Percentiles rank a stretch among this genome's conserved stretches.
Conservation (phyloP, 1,140 invertebrate species). For the Drosophila grimshawi region DNA sequence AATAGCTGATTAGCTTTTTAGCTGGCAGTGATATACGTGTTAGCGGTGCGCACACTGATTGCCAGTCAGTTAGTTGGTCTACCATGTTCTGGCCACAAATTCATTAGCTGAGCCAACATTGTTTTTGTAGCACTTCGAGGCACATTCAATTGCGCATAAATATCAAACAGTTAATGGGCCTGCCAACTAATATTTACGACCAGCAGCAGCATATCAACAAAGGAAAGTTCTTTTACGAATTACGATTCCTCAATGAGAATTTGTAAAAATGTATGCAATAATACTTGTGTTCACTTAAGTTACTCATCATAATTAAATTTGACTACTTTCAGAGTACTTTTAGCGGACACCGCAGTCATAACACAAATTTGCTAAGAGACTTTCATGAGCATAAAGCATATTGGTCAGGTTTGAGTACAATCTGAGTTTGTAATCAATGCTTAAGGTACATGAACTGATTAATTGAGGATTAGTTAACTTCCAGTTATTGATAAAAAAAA, state of each 20-base stretch:
- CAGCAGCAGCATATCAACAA: background rate
- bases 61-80: slow-evolving; percentile 24
- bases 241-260: background rate
- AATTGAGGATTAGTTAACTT: too few species aligned
- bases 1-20: slow-evolving; percentile 56
- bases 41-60: slow-evolving; percentile 25
- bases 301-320: too few species aligned
- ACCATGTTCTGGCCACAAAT: slow-evolving; percentile 26
- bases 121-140: background rate
- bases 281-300: background rate
- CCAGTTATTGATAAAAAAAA: too few species aligned
- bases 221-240: background rate
- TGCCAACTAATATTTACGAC: slow-evolving; percentile 23
- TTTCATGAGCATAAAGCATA: too few species aligned
- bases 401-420: too few species aligned
- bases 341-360: too few species aligned
- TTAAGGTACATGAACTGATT: too few species aligned
- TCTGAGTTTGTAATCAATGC: too few species aligned
- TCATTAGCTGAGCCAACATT: slow-evolving; percentile 25
- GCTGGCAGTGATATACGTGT: slow-evolving; percentile 44
- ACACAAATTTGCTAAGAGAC: too few species aligned
- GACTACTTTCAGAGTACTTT: too few species aligned
- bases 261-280: background rate
- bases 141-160: slow-evolving; percentile 33
- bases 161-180: slow-evolving; percentile 4